phyloP scores from a whole-genome alignment of 2,888 invertebrate genomes.

The Chrysolina oricalcia region DNA sequence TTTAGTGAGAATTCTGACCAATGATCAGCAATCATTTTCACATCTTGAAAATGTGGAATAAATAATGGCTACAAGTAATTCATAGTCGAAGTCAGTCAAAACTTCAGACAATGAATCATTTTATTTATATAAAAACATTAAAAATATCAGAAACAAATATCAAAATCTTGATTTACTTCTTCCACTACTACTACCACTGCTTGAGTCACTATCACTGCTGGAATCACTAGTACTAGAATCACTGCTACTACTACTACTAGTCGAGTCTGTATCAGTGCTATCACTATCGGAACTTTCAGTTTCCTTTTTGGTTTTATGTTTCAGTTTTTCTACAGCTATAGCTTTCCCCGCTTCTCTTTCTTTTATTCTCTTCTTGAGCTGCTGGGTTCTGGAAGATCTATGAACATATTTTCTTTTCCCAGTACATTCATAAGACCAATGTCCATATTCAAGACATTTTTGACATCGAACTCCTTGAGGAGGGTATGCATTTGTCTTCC shows the following conservation, averaged over 20 bases:
- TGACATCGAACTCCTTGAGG: slow-evolving; percentile 87
- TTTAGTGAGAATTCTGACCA: no score
- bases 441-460: slow-evolving; percentile 93
- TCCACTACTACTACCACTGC: slow-evolving; percentile 43
- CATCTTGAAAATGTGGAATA: no score
- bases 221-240: slow-evolving; percentile 43
- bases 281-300: slow-evolving; percentile 46
- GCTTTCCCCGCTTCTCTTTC: slow-evolving; percentile 63
- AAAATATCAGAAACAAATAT: background rate
- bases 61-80: no score
- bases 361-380: slow-evolving; percentile 81
- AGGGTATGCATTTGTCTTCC: slow-evolving; percentile 79
- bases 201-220: slow-evolving; percentile 46
- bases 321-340: slow-evolving; percentile 29
- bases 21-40: no score
- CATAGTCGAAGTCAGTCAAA: no score
- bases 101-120: no score
- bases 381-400: slow-evolving; percentile 87
- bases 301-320: slow-evolving; percentile 43
- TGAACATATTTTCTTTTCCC: slow-evolving; percentile 91
- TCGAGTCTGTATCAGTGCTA: slow-evolving; percentile 47
- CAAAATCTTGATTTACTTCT: background rate
- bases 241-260: slow-evolving; percentile 44
- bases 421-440: slow-evolving; percentile 96
- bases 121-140: no score